Evolutionary conservation across 1,140 invertebrate genomes (phyloP), one percentile per base, ranked within the genome.

Genomic region (Cydia amplana): DNA sequence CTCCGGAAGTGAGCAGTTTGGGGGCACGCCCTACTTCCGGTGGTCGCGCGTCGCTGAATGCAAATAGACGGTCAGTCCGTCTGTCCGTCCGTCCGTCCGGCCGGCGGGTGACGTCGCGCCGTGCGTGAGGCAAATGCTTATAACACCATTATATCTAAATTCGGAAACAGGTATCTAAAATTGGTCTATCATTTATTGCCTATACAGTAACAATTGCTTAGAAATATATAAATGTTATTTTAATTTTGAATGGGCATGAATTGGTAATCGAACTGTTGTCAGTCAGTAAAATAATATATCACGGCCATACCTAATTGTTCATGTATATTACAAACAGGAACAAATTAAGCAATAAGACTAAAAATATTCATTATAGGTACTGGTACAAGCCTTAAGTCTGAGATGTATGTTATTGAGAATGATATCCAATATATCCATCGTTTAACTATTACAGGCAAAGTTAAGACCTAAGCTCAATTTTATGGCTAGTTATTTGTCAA

Each of bases 1-100:
- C 79, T 76, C 78, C 85, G 90, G 90, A 92, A 89, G 84, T 75
- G 84, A 83, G 87, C 87, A 89, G 90, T 90, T 91, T 90, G 83
- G 87, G 89, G 84, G 82, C 85, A 87, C 83, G 84, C 86, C 87
- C 84, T 75, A 77, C 80, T 87, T 90, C 90, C 88, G 87, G 75
- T 82, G 83, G 87, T 90, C 87, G 88, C 85, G 87, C 86, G 78
- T 78, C 85, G 84, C 55, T 89, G 89, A 79, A 91, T 90, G 87
- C 87, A 88, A 91, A 91, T 90, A 83, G 82, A 77, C 75, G 77
- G 76, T 74, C 64, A 64, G 73, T 51, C 43, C 72, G 46, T 18
- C 49, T 72, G 80, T 77, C 76, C 77, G 82, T 74, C 77, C 82
- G 76, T 81, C 78, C 78, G 82, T 78, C 78, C 79, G 81, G 79